Evolutionary conservation across 2,797 vertebrate genomes (phyloP), one percentile per base, ranked within the genome.

Genomic region (Muraenolepis orangiensis): DNA sequence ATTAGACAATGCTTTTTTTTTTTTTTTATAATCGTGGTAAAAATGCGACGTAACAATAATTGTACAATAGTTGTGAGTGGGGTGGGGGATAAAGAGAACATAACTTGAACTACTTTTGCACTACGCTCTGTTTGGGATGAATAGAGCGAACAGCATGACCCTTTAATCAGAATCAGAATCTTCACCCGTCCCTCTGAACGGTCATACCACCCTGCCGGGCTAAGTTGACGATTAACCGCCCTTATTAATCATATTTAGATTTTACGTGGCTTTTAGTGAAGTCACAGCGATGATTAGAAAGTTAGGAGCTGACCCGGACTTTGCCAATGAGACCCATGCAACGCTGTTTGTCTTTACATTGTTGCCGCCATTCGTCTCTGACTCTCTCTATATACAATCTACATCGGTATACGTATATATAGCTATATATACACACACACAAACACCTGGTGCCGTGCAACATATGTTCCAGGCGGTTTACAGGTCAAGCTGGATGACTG

Each of bases 51-150:
- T 11, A 5, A 23, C 46, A 57, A n/a, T n/a, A n/a, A n/a, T n/a
- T n/a, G n/a, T n/a, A n/a, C n/a, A n/a, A n/a, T n/a, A n/a, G n/a
- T n/a, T n/a, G n/a, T n/a, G n/a, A n/a, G n/a, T n/a, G n/a, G n/a
- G n/a, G n/a, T n/a, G 4, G 46, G 23, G 46, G 46, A 71, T 61
- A 80, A 80, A 70, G 74, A 83, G 83, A 70, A 78, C 78, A 87
- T 86, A 83, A 90, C 87, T 87, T 87, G 80, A 89, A 90, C 70
- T 85, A 84, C 78, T 90, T 89, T 94, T 94, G 93, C 93, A 94
- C 93, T 91, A 92, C 88, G 86, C 90, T 89, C 86, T 86, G 74
- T 29, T n/a, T 66, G 82, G 75, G 78, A 80, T 4, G 81, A 74
- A 42, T 69, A 36, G 84, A 90, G 84, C 79, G 75, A 70, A 87